phyloP scores from a whole-genome alignment of 2,888 invertebrate species.

The Phania funesta region DNA sequence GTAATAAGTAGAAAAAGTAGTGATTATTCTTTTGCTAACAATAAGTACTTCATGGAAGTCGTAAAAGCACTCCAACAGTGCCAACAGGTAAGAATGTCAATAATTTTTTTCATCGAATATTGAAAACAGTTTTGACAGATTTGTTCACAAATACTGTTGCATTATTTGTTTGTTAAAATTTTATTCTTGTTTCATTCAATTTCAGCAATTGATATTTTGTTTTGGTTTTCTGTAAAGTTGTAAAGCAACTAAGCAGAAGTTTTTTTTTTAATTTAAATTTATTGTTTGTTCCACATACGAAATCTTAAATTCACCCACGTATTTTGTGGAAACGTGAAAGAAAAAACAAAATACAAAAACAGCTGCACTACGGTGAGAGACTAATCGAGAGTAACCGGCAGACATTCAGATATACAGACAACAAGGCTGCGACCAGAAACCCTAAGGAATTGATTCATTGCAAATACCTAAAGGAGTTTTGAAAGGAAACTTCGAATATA shows the following conservation, averaged over 20 bases:
- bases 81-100: slow-evolving; percentile 16
- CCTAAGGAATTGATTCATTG: neutral
- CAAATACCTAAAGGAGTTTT: neutral
- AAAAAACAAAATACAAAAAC: slow-evolving; percentile 6
- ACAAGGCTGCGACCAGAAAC: neutral
- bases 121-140: slow-evolving; percentile 34
- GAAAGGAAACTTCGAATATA: neutral
- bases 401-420: slow-evolving; percentile 7
- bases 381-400: neutral
- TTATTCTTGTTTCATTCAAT: neutral
- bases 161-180: slow-evolving; percentile 4
- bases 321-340: neutral
- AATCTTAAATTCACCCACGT: slow-evolving; percentile 42
- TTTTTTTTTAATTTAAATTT: slow-evolving; percentile 23
- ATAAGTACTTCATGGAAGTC: neutral
- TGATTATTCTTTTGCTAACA: neutral
- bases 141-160: slow-evolving; percentile 33
- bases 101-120: neutral
- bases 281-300: slow-evolving; percentile 23
- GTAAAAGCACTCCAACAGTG: neutral
- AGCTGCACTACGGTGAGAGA: slow-evolving; percentile 28
- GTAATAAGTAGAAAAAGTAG: neutral
- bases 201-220: slow-evolving; percentile 12
- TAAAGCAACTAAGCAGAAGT: slow-evolving; percentile 24
- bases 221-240: neutral